Evolutionary conservation across 1,140 invertebrate species (phyloP).

Genomic region (Holotrichia oblita): DNA sequence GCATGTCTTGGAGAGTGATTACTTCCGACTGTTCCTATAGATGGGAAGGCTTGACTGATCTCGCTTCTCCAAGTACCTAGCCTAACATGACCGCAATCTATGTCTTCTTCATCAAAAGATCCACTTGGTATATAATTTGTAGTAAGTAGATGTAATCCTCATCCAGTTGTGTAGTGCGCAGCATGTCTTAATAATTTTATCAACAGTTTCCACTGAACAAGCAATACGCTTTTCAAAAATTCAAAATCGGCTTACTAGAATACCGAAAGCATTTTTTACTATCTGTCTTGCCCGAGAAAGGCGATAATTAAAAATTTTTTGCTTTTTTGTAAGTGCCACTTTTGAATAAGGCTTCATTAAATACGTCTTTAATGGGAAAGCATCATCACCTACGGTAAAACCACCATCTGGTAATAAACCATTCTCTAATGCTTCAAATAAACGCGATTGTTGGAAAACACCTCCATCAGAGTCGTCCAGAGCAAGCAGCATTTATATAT

Average conservation of each 20-base stretch:
- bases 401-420: neutral
- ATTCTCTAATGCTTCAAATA: conserved; percentile 16
- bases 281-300: too few species aligned
- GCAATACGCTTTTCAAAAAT: conserved; percentile 45
- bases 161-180: conserved; percentile 45
- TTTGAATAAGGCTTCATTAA: conserved; percentile 25
- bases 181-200: conserved; percentile 44
- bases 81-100: conserved; percentile 31
- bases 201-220: conserved; percentile 37
- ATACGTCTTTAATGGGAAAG: conserved; percentile 11
- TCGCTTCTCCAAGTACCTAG: conserved; percentile 33
- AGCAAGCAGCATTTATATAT: too few species aligned
- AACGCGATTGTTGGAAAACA: too few species aligned
- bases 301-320: conserved; percentile 53
- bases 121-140: conserved; percentile 16
- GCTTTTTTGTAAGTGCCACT: conserved; percentile 31
- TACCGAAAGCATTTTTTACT: neutral
- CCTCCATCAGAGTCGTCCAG: too few species aligned
- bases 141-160: conserved; percentile 1
- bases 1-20: conserved; percentile 18
- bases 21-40: neutral
- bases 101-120: conserved; percentile 35
- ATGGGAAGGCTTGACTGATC: neutral
- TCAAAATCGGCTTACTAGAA: neutral
- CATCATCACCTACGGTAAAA: conserved; percentile 43